Evolutionary conservation across 2,888 invertebrate genomes (phyloP).

Genomic region (Orthosia incerta): DNA sequence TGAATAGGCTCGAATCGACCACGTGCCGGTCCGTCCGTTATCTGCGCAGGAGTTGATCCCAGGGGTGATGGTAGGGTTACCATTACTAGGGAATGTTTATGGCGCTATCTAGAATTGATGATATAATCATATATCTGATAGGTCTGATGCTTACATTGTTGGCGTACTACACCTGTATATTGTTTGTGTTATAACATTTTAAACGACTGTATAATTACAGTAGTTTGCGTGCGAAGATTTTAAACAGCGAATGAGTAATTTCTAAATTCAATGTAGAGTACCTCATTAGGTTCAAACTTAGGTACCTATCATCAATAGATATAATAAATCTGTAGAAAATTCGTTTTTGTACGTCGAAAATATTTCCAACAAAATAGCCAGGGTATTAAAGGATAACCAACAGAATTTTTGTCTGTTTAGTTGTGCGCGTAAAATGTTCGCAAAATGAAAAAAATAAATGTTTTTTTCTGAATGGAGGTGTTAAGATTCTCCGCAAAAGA

Average conservation of each 20-base stretch:
- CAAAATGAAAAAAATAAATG: no score
- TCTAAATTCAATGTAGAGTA: neutral
- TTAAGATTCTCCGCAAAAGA: no score
- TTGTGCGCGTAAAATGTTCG: no score
- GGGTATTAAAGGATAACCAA: no score
- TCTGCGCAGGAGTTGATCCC: slow-evolving; percentile 66
- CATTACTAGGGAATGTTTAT: slow-evolving; percentile 42
- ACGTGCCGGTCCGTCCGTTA: slow-evolving; percentile 74
- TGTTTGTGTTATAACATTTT: neutral
- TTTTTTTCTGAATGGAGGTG: no score
- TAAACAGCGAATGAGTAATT: neutral
- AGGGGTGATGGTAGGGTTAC: slow-evolving; percentile 32
- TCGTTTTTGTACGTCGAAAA: no score
- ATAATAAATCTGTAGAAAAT: no score
- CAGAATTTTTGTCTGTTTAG: no score
- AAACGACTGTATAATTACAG: neutral
- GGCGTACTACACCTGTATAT: neutral
- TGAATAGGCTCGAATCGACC: slow-evolving; percentile 77
- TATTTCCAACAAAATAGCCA: no score
- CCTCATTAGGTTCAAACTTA: neutral
- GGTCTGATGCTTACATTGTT: slow-evolving; percentile 23
- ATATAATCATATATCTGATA: slow-evolving; percentile 35
- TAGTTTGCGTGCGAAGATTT: neutral
- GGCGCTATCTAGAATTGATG: slow-evolving; percentile 39
- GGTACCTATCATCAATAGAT: no score